Evolutionary conservation across 2,797 vertebrate species (phyloP), one percentile per base, ranked within the genome.

Genomic region (Monodelphis domestica): DNA sequence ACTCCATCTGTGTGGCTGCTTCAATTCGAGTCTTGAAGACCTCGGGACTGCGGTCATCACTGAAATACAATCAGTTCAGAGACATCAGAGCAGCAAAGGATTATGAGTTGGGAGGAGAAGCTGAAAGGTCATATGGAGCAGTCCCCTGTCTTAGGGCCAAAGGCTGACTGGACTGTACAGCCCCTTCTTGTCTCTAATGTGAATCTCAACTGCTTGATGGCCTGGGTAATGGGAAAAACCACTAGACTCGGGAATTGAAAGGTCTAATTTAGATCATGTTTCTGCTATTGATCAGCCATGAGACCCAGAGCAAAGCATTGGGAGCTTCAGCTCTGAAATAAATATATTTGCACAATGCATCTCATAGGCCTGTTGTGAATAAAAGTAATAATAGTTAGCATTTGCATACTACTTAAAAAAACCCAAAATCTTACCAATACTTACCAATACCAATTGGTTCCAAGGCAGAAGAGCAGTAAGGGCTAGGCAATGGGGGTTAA

Each of bases 1-100:
- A 99, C 95, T 99, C 99, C 99, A 99, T 99, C 98, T 99, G 99
- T 0, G 99, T 99, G 0, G 99, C 99, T 0, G 99, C 99, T 98
- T 99, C 99, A 0, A 99, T 99, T 51, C 98, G 99, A 2, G 98
- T 99, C 96, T 98, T 99, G 96, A 99, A 99, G 12, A 99, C 95
- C 93, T 99, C 99, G 0, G 99, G 99, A 38, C 99, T 99, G 30
- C 99, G 99, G 96, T 99, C 99, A 0, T 99, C 99, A 0, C 99
- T 99, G 97, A 3, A 53, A 95, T 21, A 30, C 0, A 0, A 4
- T 10, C 4, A 88, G 91, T 5, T 15, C 28, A 1, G 29, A 24
- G 59, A 92, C 6, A 0, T 87, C 17, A 51, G 70, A 56, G 45
- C 21, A 53, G 54, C n/a, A 12, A 3, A 45, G 70, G 50, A 84